A percentile compares a stretch with the other conserved stretches of the same genome.
These are phyloP conservation scores for Syngnathus floridae DNA, from an alignment of 2,113 vertebrate genomes.

Conservation along the genomic window DNA sequence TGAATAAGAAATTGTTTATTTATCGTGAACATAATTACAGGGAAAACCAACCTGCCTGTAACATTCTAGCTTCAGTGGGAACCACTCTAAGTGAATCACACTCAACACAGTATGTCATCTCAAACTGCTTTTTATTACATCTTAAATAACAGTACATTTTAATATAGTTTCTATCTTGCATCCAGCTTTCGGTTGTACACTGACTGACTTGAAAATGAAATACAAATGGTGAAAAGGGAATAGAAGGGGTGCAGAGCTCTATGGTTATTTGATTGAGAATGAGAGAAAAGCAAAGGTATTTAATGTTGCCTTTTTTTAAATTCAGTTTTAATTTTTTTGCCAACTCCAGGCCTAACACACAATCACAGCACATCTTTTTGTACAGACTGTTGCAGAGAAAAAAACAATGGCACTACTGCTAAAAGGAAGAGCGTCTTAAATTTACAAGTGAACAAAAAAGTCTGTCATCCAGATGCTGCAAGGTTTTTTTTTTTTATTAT, in stretches of 20 bases:
- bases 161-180: slow-evolving; percentile 99
- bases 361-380: slow-evolving; percentile 89
- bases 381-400: slow-evolving; percentile 85
- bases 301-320: slow-evolving; percentile 71
- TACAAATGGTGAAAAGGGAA: slow-evolving; percentile 96
- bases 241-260: slow-evolving; percentile 84
- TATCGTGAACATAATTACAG: slow-evolving; percentile 63
- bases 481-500: slow-evolving; percentile 70
- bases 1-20: slow-evolving; percentile 58
- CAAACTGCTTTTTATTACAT: slow-evolving; percentile 99
- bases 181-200: slow-evolving; percentile 99
- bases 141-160: slow-evolving; percentile 99
- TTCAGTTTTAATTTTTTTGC: slow-evolving; percentile 62
- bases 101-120: slow-evolving; percentile 79
- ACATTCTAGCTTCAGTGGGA: slow-evolving; percentile 58
- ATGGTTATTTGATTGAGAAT: slow-evolving; percentile 84
- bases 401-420: slow-evolving; percentile 82
- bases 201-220: slow-evolving; percentile 99
- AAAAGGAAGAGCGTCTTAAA: slow-evolving; percentile 77
- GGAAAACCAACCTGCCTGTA: slow-evolving; percentile 55
- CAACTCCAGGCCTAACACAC: slow-evolving; percentile 93
- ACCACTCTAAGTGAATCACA: slow-evolving; percentile 55
- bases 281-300: slow-evolving; percentile 67
- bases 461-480: slow-evolving; percentile 81
- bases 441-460: slow-evolving; percentile 78